These are phyloP conservation scores for Falco novaeseelandiae DNA, from an alignment of 2,797 vertebrate genomes.

Conservation along the genomic window DNA sequence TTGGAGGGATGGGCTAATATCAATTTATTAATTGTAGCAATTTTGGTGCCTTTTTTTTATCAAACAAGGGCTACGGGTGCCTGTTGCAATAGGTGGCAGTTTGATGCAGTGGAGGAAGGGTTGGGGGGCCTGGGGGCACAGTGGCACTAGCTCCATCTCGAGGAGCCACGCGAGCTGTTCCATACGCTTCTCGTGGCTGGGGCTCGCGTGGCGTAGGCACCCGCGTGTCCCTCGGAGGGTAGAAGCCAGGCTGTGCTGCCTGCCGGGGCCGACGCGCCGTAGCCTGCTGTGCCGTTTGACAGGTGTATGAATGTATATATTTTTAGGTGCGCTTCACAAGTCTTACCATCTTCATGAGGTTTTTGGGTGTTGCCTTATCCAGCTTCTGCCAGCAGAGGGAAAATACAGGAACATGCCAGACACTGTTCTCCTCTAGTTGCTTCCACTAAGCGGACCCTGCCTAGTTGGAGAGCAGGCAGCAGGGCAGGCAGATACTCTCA, in stretches of 20 bases:
- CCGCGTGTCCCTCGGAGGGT: fast-evolving
- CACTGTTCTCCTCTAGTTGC: background rate
- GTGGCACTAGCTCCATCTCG: fast-evolving
- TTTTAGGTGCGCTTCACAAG: background rate
- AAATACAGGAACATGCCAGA: background rate
- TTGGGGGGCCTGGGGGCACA: fast-evolving
- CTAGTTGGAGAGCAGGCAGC: background rate
- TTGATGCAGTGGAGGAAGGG: background rate
- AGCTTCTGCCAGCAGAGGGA: constrained; percentile 64
- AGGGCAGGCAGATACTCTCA: background rate
- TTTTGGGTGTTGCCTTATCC: constrained; percentile 49
- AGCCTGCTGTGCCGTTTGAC: no score
- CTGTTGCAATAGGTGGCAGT: fast-evolving
- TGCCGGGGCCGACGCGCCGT: background rate
- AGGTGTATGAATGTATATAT: background rate
- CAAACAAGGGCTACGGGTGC: fast-evolving
- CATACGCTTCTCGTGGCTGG: fast-evolving
- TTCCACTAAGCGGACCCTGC: background rate
- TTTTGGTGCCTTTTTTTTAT: background rate
- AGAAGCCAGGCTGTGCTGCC: fast-evolving
- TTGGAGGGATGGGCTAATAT: constrained; percentile 60
- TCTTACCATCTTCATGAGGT: background rate
- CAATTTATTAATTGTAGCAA: constrained; percentile 35
- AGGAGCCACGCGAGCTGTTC: fast-evolving
- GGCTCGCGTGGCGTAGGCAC: no score